These are phyloP conservation scores for Microchrysa polita DNA, from an alignment of 2,888 invertebrate genomes.

Conservation along the genomic window DNA sequence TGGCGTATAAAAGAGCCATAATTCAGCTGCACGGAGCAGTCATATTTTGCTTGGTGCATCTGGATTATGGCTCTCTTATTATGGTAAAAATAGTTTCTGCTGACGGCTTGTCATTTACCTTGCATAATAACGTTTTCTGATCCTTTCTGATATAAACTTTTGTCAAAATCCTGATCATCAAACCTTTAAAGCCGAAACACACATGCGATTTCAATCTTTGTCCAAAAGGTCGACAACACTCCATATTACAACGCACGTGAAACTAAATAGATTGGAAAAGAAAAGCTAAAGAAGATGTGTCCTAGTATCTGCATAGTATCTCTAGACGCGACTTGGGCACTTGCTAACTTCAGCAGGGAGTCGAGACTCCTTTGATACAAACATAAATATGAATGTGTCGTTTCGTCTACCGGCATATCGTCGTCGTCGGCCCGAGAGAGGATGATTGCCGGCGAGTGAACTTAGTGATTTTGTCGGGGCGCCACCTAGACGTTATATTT, in stretches of 20 bases:
- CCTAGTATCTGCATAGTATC: conserved; percentile 25
- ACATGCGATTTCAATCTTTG: neutral
- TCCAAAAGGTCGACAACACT: neutral
- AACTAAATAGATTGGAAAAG: conserved; percentile 43
- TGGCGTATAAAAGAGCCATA: no score
- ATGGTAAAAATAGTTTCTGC: no score
- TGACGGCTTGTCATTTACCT: no score
- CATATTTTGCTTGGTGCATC: no score
- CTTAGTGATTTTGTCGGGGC: conserved; percentile 62
- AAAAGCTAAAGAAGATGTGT: neutral
- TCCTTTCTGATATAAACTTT: no score
- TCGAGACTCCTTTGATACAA: conserved; percentile 43
- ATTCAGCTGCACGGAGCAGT: no score
- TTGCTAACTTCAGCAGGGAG: conserved; percentile 37
- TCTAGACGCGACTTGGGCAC: no score
- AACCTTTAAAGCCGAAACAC: neutral
- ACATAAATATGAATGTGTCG: conserved; percentile 47
- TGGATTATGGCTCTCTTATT: no score
- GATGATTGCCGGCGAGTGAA: conserved; percentile 5
- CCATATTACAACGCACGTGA: neutral
- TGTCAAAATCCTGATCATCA: no score
- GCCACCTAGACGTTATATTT: conserved; percentile 81
- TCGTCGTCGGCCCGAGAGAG: no score
- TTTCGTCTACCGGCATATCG: conserved; percentile 31
- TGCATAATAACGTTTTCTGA: no score